Base-by-base conservation (phyloP, 1,140 invertebrate species). In the Ditylenchus dipsaci region DNA sequence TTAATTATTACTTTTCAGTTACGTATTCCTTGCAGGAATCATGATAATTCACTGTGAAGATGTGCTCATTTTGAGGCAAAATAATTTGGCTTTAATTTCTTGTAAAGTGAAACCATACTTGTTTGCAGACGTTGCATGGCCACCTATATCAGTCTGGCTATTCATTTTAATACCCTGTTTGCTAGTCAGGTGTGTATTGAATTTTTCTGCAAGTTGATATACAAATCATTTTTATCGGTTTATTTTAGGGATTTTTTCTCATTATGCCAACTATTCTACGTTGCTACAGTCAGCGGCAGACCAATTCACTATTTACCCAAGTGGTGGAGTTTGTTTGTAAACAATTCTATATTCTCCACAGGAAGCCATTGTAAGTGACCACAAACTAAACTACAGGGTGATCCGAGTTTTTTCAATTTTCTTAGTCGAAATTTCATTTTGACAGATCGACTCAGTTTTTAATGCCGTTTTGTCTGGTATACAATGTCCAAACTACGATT, bases 91-190 rank as follows among this genome's bases (percentile, higher is more conserved):
- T 38, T 38, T n/a, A n/a, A 11, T 38, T 38, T 38, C 3, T 11
- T 5, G 3, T 38, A 38, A 38, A 5, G 33, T 11, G 11, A 38
- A 38, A 5, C 26, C n/a, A n/a, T 38, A 5, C 11, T 5, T 38
- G 11, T 38, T 38, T 38, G 11, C 57, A 86, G 96, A 82, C 92
- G 93, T 81, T 95, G 95, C 30, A 90, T 95, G 83, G 92, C 95
- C 0, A 95, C 93, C 0, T 96, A 95, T 78, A 92, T 98, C 64
- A 97, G 96, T 84, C 93, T 93, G 1, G 92, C 92, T 1, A 92
- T 93, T 73, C 94, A 97, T 86, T 98, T 98, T 83, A 97, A 96
- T 84, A 96, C 97, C 80, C 93, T 98, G 61, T 98, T 98, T 84
- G 94, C 94, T 7, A 93, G 91, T 5, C 96, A 97, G 84, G 95